These are phyloP conservation scores for Sebastes variabilis DNA, from an alignment of 2,797 vertebrate genomes.

Conservation along the genomic window DNA sequence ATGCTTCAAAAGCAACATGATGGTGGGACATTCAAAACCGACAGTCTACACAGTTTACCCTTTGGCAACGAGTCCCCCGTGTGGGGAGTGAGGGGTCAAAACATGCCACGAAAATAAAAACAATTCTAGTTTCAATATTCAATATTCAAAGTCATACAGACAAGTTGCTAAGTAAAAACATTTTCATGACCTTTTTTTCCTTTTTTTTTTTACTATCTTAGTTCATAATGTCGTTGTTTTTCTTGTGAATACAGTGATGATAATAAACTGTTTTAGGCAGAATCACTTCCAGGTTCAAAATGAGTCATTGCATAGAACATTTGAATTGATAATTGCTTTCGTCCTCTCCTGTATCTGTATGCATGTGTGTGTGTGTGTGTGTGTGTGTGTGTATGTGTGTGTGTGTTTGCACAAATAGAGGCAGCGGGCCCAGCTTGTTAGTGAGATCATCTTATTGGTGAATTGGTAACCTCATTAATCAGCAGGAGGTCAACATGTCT, in stretches of 20 bases:
- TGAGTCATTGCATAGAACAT: constrained; percentile 99
- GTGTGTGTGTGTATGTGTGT: constrained; percentile 3
- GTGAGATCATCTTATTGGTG: constrained; percentile 57
- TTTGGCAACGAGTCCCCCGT: constrained; percentile 92
- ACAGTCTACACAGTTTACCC: constrained; percentile 90
- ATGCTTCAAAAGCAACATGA: constrained; percentile 91
- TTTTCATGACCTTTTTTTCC: constrained; percentile 80
- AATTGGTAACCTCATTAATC: constrained; percentile 60
- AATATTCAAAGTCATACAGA: constrained; percentile 87
- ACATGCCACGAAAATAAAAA: constrained; percentile 92
- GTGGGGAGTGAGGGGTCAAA: constrained; percentile 81
- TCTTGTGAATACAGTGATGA: constrained; percentile 86
- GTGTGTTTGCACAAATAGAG: constrained; percentile 58
- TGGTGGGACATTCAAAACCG: constrained; percentile 87
- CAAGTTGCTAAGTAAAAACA: constrained; percentile 88
- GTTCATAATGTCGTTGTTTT: constrained; percentile 81
- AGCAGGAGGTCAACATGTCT: constrained; percentile 57
- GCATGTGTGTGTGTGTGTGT: constrained; percentile 11
- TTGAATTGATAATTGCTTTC: constrained; percentile 89
- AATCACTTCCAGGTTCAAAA: constrained; percentile 79
- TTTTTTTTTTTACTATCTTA: constrained; percentile 59
- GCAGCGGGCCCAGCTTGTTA: constrained; percentile 74
- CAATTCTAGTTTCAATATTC: constrained; percentile 74
- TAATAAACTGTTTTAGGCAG: constrained; percentile 86
- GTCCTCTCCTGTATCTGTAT: constrained; percentile 73